Evolutionary conservation across 1,140 invertebrate species (phyloP).

Genomic region (Riptortus pedestris): DNA sequence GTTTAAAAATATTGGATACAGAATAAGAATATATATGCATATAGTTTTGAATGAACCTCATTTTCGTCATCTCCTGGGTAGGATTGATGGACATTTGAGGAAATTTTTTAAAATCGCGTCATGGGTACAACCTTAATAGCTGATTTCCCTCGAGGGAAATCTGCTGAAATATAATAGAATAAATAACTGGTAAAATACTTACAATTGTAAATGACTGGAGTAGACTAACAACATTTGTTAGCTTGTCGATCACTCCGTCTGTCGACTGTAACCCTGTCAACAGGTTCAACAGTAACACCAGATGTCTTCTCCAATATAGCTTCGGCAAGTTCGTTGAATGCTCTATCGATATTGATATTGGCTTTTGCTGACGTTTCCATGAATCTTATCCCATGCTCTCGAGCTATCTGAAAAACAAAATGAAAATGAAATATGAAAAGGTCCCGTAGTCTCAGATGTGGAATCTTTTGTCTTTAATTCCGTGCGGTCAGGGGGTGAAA

Average conservation of each 20-base stretch:
- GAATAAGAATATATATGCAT: neutral
- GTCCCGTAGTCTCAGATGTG: too few species aligned
- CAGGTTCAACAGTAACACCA: constrained; percentile 51
- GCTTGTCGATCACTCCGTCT: constrained; percentile 28
- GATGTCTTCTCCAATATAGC: constrained; percentile 84
- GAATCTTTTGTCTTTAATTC: too few species aligned
- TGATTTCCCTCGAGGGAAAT: too few species aligned
- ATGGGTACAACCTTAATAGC: too few species aligned
- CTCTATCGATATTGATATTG: constrained; percentile 94
- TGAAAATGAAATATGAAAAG: too few species aligned
- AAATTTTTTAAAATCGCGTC: too few species aligned
- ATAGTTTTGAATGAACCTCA: too few species aligned
- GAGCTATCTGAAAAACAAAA: constrained; percentile 65
- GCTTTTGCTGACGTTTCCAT: constrained; percentile 98
- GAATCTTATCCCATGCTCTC: constrained; percentile 94
- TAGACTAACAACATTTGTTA: constrained; percentile 31
- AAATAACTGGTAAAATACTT: too few species aligned
- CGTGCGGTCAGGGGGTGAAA: too few species aligned
- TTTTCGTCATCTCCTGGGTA: too few species aligned
- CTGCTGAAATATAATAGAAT: neutral
- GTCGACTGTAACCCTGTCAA: constrained; percentile 48
- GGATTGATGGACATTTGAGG: too few species aligned
- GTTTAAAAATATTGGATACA: neutral
- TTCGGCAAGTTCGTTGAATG: constrained; percentile 93
- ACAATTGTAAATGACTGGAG: too few species aligned